phyloP scores from a whole-genome alignment of 2,113 vertebrate species.

The Oryzias celebensis region DNA sequence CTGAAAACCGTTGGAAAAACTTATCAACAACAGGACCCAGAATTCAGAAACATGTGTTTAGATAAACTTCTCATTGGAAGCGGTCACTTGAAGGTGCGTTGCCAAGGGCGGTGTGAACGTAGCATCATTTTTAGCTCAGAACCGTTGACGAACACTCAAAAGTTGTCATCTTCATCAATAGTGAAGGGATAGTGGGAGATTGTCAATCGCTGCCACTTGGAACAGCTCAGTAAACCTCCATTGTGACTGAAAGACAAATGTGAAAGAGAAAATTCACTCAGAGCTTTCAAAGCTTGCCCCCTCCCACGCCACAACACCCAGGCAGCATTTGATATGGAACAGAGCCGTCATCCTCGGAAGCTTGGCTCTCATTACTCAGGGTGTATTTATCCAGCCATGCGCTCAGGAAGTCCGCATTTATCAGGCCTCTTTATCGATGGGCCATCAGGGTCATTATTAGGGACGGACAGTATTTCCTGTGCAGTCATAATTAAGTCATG shows the following conservation, averaged over 20 bases:
- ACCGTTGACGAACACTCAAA: no score
- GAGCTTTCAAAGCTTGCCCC: conserved; percentile 36
- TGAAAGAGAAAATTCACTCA: conserved; percentile 27
- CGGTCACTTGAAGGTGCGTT: no score
- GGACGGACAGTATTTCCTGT: conserved; percentile 76
- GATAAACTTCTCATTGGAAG: no score
- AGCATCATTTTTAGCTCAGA: no score
- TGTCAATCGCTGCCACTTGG: conserved; percentile 5
- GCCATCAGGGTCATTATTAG: conserved; percentile 67
- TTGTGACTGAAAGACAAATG: conserved; percentile 28
- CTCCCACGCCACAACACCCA: conserved; percentile 36
- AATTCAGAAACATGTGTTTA: no score
- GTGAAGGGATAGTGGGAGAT: conserved; percentile 1
- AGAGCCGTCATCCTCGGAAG: conserved; percentile 65
- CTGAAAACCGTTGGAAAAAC: no score
- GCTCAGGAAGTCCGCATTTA: conserved; percentile 72
- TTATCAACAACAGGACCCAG: no score
- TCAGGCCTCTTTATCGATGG: conserved; percentile 80
- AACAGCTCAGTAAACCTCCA: conserved; percentile 34
- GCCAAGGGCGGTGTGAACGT: no score
- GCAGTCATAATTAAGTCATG: conserved; percentile 74
- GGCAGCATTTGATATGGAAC: conserved; percentile 68
- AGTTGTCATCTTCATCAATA: no score
- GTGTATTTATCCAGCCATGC: conserved; percentile 67
- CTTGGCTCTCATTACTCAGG: conserved; percentile 69